These are phyloP conservation scores for Porites lutea DNA, from an alignment of 64 coral and sea anemone species.

Conservation along the genomic window DNA sequence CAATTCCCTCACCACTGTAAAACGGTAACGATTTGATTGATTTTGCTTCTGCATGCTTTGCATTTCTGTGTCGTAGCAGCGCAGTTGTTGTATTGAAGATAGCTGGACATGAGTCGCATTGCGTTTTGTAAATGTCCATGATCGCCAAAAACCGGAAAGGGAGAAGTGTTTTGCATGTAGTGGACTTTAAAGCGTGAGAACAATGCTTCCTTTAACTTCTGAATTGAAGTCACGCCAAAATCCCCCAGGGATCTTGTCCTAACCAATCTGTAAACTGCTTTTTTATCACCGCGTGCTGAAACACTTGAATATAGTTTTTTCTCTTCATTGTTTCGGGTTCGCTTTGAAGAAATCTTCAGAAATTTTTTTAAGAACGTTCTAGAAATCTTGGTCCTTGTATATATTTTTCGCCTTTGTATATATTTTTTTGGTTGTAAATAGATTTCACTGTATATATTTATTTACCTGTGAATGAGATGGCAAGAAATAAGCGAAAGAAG, in stretches of 20 bases:
- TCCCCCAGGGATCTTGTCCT: neutral
- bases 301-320: neutral
- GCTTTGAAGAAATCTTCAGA: neutral
- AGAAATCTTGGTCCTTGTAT: too few species aligned
- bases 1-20: slow-evolving; percentile 11
- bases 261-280: neutral
- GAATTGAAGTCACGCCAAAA: neutral
- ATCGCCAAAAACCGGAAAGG: neutral
- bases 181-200: neutral
- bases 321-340: neutral
- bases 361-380: neutral
- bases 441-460: slow-evolving; percentile 3
- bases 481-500: neutral
- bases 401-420: neutral
- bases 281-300: neutral
- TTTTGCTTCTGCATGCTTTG: neutral
- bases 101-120: slow-evolving; percentile 1
- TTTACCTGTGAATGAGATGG: neutral
- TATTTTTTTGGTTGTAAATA: neutral
- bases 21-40: slow-evolving; percentile 11
- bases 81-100: slow-evolving; percentile 29
- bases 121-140: slow-evolving; percentile 34
- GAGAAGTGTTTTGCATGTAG: neutral
- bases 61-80: slow-evolving; percentile 9
- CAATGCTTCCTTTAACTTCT: neutral